Evolutionary conservation across 2,113 vertebrate genomes (phyloP).

Genomic region (Sapajus apella): DNA sequence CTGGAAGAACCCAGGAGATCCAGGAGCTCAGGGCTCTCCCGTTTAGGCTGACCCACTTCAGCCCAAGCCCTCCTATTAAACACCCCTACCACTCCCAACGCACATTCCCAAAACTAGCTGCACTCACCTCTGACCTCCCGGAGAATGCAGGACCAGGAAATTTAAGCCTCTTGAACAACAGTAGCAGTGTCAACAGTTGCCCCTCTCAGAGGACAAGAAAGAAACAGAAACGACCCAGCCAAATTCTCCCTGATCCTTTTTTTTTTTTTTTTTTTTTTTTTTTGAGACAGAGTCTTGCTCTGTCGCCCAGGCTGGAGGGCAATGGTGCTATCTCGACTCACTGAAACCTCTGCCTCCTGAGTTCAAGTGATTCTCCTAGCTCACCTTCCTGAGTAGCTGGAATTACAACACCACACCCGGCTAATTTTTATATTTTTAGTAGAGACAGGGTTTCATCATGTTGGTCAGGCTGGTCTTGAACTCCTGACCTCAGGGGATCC

Average conservation of each 20-base stretch:
- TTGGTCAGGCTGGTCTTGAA: too few relatives aligned
- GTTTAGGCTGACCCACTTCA: not conserved
- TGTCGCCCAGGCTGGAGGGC: too few relatives aligned
- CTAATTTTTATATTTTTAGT: too few relatives aligned
- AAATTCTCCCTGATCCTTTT: not conserved
- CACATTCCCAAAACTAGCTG: not conserved
- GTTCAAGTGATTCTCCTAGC: too few relatives aligned
- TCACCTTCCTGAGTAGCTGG: too few relatives aligned
- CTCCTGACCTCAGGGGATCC: too few relatives aligned
- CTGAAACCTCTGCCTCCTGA: too few relatives aligned
- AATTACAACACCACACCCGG: too few relatives aligned
- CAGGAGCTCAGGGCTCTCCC: not conserved
- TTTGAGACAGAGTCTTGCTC: too few relatives aligned
- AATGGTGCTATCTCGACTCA: too few relatives aligned
- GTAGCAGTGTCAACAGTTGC: not conserved
- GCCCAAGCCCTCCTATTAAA: not conserved
- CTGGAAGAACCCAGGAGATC: not conserved
- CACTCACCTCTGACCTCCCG: not conserved
- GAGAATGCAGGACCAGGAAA: slow-evolving; percentile 13
- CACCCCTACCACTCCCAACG: not conserved
- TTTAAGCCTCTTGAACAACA: not conserved
- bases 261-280: too few relatives aligned
- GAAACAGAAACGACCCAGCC: not conserved
- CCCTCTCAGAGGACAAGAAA: not conserved
- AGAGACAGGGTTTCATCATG: too few relatives aligned